A percentile compares a stretch with the other conserved stretches of the same genome.
phyloP scores from a whole-genome alignment of 1,140 invertebrate genomes.

The Pollicipes pollicipes region DNA sequence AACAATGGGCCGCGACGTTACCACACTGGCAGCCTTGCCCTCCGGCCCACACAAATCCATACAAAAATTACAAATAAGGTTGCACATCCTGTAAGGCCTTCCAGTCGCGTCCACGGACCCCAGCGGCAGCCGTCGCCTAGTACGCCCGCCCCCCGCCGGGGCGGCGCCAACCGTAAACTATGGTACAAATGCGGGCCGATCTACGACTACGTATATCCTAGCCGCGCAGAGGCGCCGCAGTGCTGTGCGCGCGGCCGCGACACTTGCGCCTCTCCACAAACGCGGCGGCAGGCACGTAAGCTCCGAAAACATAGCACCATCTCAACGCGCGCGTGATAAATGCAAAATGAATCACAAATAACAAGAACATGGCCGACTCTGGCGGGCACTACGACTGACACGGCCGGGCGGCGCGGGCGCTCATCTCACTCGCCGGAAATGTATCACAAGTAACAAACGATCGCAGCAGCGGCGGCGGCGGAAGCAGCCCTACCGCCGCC shows the following conservation, averaged over 20 bases:
- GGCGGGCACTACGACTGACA: not conserved
- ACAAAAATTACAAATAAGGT: slow-evolving; percentile 1
- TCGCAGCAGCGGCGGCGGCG: too few species aligned
- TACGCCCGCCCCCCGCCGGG: not conserved
- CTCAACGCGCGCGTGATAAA: not conserved
- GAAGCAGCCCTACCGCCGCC: not conserved
- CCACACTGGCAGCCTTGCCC: too few species aligned
- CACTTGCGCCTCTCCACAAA: not conserved
- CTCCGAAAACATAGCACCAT: not conserved
- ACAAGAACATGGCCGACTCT: too few species aligned
- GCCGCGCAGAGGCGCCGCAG: not conserved
- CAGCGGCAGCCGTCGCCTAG: not conserved
- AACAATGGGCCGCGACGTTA: not conserved
- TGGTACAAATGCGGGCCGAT: not conserved
- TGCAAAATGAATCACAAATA: slow-evolving; percentile 2
- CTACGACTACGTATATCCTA: not conserved
- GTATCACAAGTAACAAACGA: not conserved
- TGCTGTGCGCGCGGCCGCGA: not conserved
- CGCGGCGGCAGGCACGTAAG: not conserved
- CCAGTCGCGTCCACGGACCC: not conserved
- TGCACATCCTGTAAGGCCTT: not conserved
- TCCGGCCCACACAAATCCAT: not conserved
- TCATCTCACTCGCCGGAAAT: not conserved
- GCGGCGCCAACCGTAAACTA: not conserved
- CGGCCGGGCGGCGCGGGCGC: too few species aligned